A percentile compares a stretch with the other conserved stretches of the same genome.
These are phyloP conservation scores for Misgurnus anguillicaudatus DNA, from an alignment of 2,113 vertebrate genomes.

Conservation along the genomic window DNA sequence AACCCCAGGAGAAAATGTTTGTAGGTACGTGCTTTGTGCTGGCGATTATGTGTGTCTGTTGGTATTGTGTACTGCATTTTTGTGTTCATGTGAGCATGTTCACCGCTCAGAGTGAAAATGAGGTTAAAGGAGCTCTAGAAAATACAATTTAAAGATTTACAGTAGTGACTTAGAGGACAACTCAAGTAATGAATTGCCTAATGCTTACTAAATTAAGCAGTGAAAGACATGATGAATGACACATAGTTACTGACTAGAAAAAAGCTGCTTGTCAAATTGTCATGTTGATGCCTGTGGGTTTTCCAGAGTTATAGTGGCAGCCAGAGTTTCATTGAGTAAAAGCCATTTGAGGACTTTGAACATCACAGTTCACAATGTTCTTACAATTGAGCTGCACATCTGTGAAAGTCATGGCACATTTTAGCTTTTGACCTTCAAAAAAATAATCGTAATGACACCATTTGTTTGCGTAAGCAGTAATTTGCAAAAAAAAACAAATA, in stretches of 20 bases:
- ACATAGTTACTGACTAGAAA: background rate
- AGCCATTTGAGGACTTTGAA: slow-evolving; percentile 5
- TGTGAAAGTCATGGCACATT: background rate
- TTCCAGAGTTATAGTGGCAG: background rate
- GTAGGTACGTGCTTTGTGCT: slow-evolving; percentile 4
- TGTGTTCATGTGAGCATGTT: background rate
- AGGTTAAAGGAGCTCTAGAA: background rate
- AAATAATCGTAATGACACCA: background rate
- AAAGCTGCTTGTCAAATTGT: background rate
- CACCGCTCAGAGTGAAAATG: too few species aligned
- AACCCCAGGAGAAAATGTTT: background rate
- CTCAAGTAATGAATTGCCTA: background rate
- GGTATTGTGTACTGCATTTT: background rate
- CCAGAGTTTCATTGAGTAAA: background rate
- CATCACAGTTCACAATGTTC: background rate
- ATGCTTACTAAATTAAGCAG: slow-evolving; percentile 8
- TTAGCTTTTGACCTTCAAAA: background rate
- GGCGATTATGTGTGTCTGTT: background rate
- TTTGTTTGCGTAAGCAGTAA: background rate
- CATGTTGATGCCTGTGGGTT: background rate
- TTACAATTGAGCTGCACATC: background rate
- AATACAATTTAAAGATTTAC: background rate
- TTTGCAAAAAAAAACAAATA: background rate
- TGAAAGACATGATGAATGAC: background rate
- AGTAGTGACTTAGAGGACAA: background rate